A percentile compares a stretch with the other conserved stretches of the same genome.
These are phyloP conservation scores for Gisinianus flammeolus DNA, from an alignment of 2,888 invertebrate species.

Conservation along the genomic window DNA sequence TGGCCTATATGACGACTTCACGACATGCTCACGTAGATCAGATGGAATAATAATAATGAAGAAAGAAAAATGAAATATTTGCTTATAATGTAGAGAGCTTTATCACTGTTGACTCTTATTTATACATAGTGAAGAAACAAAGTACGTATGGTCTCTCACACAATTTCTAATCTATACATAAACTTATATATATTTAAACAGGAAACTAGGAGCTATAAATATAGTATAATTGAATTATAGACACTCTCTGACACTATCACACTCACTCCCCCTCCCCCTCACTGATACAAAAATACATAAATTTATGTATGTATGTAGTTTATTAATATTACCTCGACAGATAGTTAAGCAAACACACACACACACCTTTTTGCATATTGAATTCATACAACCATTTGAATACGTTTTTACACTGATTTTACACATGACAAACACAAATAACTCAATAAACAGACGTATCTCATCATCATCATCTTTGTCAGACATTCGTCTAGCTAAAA, in stretches of 20 bases:
- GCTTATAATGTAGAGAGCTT: constrained; percentile 52
- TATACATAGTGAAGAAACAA: constrained; percentile 36
- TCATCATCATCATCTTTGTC: no score
- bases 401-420: neutral
- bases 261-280: neutral
- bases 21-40: constrained; percentile 8
- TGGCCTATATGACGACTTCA: constrained; percentile 1
- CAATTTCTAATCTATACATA: no score
- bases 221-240: no score
- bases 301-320: neutral
- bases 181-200: no score
- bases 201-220: no score
- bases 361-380: neutral
- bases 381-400: neutral
- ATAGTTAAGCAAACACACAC: neutral
- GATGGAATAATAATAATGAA: neutral
- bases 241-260: no score
- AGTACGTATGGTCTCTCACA: no score
- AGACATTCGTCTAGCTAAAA: no score
- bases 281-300: neutral
- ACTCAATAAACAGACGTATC: no score
- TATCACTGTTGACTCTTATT: constrained; percentile 52
- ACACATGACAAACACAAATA: no score
- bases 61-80: constrained; percentile 20
- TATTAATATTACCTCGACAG: neutral